Evolutionary conservation across 2,797 vertebrate species (phyloP).

Genomic region (Danio jaintianensis): DNA sequence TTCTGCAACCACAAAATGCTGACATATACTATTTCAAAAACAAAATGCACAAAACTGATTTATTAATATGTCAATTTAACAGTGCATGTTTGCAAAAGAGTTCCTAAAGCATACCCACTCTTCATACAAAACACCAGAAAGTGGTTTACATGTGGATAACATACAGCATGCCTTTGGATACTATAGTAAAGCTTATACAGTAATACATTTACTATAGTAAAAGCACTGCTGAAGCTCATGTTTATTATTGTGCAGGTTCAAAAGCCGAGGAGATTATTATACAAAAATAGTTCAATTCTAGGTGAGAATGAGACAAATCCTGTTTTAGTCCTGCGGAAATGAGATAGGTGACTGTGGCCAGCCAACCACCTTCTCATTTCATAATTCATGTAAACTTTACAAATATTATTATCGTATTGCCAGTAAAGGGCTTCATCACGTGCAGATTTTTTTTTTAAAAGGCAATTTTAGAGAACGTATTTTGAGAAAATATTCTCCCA

Average conservation of each 20-base stretch:
- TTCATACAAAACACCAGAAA: slow-evolving; percentile 2
- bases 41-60: not conserved
- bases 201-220: not conserved
- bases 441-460: too few species aligned
- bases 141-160: not conserved
- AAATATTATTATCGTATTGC: not conserved
- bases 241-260: not conserved
- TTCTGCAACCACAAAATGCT: too few species aligned
- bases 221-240: slow-evolving; percentile 4
- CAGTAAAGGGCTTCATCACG: slow-evolving; percentile 14
- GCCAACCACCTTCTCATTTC: slow-evolving; percentile 67
- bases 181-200: not conserved
- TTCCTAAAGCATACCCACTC: slow-evolving; percentile 1
- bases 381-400: slow-evolving; percentile 34
- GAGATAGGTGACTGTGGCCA: slow-evolving; percentile 71
- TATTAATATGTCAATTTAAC: slow-evolving; percentile 18
- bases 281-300: not conserved
- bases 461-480: not conserved
- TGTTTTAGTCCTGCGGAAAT: slow-evolving; percentile 2
- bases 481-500: not conserved
- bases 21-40: not conserved
- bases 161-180: slow-evolving; percentile 8
- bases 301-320: not conserved
- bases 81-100: not conserved
- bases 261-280: not conserved